Evolutionary conservation across 2,113 vertebrate species (phyloP), one percentile per base, ranked within the genome.

Genomic region (Epinephelus cyanopodus): DNA sequence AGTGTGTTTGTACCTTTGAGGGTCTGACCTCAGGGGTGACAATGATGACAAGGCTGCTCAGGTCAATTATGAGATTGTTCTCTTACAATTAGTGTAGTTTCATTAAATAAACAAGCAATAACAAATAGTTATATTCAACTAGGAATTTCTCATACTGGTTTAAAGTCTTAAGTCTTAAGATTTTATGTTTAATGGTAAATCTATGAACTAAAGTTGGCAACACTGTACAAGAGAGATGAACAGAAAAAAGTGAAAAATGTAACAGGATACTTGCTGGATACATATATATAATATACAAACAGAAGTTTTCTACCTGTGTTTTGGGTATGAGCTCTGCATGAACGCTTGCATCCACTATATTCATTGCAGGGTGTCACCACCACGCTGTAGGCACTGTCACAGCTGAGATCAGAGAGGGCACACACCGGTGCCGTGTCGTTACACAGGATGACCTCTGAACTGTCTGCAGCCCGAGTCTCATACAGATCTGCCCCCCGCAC

Each of bases 401-500:
- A 98, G 14, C 27, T 89, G 62, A 99, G 96, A 53, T 96, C 95
- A 0, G 97, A 97, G 42, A 98, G 94, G 1, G 95, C 96, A 47
- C 97, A 98, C 0, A 95, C 77, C 0, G 96, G 88, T 2, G 96
- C 93, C 0, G 97, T 97, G 93, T 97, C 96, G 0, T 96, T 97
- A 91, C 98, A 98, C 2, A 95, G 92, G 50, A 96, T 70, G 5
- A 62, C 65, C 0, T 54, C 85, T 8, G 87, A 50, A 14, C 82
- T 37, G 57, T 95, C 93, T 0, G 56, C 84, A 0, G 97, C 97
- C 18, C 92, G 93, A 0, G 96, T 97, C 92, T 97, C 88, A 3
- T 98, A 98, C 75, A 96, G 66, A 69, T 97, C 96, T 0, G 97
- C 97, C n/a, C 97, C 97, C 1, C 95, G 95, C 3, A 95, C 96